A percentile compares a stretch with the other conserved stretches of the same genome.
Conservation (phyloP, 2,888 invertebrate species). For the Drosophila paramelanica region DNA sequence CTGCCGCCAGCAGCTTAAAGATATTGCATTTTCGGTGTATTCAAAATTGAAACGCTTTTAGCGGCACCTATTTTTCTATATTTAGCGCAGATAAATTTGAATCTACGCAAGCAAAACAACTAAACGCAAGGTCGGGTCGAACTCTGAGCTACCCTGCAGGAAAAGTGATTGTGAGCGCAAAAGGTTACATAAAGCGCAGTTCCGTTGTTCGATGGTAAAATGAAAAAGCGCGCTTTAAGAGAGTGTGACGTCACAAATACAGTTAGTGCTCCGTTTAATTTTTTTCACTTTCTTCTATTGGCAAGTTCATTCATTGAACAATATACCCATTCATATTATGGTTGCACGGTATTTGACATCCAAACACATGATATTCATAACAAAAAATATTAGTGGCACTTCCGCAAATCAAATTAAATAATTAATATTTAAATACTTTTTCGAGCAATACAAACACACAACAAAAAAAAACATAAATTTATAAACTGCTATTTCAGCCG, state of each 20-base stretch:
- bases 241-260: neutral
- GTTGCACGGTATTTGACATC: constrained; percentile 6
- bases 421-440: neutral
- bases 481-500: too few relatives aligned
- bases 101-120: constrained; percentile 50
- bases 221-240: neutral
- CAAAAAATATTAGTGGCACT: constrained; percentile 5
- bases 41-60: constrained; percentile 64
- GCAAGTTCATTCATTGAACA: neutral
- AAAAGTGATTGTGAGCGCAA: too few relatives aligned
- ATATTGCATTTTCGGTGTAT: constrained; percentile 60
- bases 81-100: constrained; percentile 53
- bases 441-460: neutral
- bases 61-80: constrained; percentile 67
- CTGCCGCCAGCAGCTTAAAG: constrained; percentile 35
- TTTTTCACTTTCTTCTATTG: too few relatives aligned
- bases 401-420: neutral
- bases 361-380: constrained; percentile 1
- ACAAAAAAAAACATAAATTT: too few relatives aligned
- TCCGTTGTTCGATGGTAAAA: neutral
- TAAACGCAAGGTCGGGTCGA: constrained; percentile 18
- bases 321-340: neutral
- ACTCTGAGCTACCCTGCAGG: constrained; percentile 36
- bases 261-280: too few relatives aligned
- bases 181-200: neutral